phyloP scores from a whole-genome alignment of 2,113 vertebrate species.

The Marmota flaviventris region DNA sequence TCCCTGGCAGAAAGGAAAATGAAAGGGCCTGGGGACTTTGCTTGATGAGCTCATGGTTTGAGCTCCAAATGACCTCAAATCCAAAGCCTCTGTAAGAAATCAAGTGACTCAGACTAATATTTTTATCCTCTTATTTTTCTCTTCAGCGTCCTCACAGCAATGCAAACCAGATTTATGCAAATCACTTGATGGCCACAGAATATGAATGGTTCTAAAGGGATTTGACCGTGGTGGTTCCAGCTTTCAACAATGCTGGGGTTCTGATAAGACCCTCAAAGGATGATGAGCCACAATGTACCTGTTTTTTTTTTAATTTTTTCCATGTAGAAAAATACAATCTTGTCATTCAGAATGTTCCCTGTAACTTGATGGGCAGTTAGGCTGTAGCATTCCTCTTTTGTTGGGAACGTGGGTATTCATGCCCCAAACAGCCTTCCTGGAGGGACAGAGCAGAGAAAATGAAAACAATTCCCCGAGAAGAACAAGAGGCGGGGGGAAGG shows the following conservation, averaged over 20 bases:
- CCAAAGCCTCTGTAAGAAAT: background rate
- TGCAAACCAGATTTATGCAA: background rate
- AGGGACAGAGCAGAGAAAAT: background rate
- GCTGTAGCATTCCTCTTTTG: background rate
- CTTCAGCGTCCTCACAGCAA: background rate
- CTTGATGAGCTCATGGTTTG: background rate
- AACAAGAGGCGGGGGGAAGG: no score
- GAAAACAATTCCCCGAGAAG: background rate
- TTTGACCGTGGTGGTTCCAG: background rate
- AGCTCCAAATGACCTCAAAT: background rate
- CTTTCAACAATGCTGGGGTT: accelerated
- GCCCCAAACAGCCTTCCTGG: background rate
- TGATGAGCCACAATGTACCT: accelerated
- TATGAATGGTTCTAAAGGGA: background rate
- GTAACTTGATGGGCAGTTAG: accelerated
- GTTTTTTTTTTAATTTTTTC: background rate
- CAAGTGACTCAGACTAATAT: background rate
- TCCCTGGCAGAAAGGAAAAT: accelerated
- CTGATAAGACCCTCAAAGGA: accelerated
- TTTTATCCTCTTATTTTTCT: background rate
- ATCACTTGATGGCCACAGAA: background rate
- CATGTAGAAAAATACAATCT: background rate
- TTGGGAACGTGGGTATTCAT: background rate
- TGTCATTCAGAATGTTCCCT: background rate
- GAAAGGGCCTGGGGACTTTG: accelerated